These are phyloP conservation scores for Hemitrygon akajei DNA, from an alignment of 2,797 vertebrate species.

Conservation along the genomic window DNA sequence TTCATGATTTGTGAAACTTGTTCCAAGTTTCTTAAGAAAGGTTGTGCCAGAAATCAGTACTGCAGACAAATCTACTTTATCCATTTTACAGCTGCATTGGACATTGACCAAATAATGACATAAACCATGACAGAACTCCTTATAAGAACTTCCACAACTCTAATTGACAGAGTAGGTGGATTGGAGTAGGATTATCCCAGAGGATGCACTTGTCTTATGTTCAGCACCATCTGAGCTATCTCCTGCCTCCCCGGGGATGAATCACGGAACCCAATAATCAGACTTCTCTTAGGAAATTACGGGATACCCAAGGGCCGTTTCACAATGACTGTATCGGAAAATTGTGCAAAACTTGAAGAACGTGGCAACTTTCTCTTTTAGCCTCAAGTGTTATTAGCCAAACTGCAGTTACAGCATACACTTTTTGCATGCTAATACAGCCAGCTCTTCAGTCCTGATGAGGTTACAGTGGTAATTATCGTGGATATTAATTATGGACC, in stretches of 20 bases:
- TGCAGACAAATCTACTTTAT: background rate
- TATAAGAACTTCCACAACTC: background rate
- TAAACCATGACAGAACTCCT: background rate
- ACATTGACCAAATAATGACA: slow-evolving; percentile 4
- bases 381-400: background rate
- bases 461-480: background rate
- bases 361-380: background rate
- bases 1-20: background rate
- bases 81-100: slow-evolving; percentile 24
- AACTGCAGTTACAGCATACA: background rate
- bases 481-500: background rate
- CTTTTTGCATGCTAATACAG: background rate
- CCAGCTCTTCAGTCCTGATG: background rate
- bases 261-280: background rate
- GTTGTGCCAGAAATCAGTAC: background rate
- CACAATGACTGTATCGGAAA: background rate
- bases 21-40: background rate
- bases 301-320: background rate
- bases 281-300: background rate
- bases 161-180: slow-evolving; percentile 16
- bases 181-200: background rate
- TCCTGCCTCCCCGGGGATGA: background rate
- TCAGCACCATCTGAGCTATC: background rate
- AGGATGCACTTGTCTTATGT: background rate
- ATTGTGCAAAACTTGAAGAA: background rate